Evolutionary conservation across 2,888 invertebrate species (phyloP), one percentile per base, ranked within the genome.

Genomic region (Orchesellides sinensis): DNA sequence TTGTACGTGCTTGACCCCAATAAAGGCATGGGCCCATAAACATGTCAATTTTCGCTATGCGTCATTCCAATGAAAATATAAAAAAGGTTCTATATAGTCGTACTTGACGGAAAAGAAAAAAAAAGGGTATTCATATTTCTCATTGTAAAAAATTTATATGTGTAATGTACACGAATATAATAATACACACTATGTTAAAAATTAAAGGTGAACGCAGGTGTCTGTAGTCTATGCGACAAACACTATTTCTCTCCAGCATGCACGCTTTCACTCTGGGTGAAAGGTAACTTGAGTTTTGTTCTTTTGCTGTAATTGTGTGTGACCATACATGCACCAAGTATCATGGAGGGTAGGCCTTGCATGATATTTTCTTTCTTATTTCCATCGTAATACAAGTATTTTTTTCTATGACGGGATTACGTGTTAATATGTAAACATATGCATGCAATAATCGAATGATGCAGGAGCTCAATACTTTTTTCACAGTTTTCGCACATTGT

Each of bases 1-100:
- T 86, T 86, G 85, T 86, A 86, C 83, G 81, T 81, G 83, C 83
- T 85, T 86, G 84, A 85, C 86, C 86, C 84, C 83, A 86, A 86
- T 86, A 84, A 74, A 77, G 75, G 83, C 54, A 59, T 81, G 83
- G 63, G 54, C 32, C 74, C 68, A 68, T 81, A 81, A 81, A 68
- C 66, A 74, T 81, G 68, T 63, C 61, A 63, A 23, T 54, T 56
- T 52, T 59, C 21, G 2, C 14, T 63, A 19, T 63, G 10, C 21
- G 19, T n/a, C 40, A 27, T n/a, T n/a, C 52, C 10, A 52, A 52
- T 21, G 27, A 49, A n/a, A 25, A 8, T 10, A n/a, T 6, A 49
- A n/a, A 25, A 32, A 49, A 49, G 25, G 29, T 14, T 21, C 25
- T 49, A 27, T 27, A 68, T n/a, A n/a, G n/a, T n/a, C n/a, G n/a